Percentiles rank a stretch among this genome's conserved stretches.
These are phyloP conservation scores for Sebastes steindachneri DNA, from an alignment of 2,797 vertebrate species.

Conservation along the genomic window DNA sequence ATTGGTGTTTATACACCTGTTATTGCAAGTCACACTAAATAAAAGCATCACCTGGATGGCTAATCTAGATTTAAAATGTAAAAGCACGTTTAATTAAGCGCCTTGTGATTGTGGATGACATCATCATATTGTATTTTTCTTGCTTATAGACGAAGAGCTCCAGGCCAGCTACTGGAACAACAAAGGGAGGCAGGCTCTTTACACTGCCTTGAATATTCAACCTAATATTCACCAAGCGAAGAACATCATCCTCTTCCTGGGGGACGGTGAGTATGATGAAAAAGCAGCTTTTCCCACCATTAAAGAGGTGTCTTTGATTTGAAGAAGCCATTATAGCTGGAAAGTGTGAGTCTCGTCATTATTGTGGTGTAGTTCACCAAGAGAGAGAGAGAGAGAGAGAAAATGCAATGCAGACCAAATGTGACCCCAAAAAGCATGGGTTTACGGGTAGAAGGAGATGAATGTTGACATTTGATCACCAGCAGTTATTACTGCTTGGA, in stretches of 20 bases:
- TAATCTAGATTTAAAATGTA: not conserved
- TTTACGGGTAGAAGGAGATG: not conserved
- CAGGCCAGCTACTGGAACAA: constrained; percentile 83
- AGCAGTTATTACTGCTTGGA: constrained; percentile 10
- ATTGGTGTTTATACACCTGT: not conserved
- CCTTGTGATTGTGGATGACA: not conserved
- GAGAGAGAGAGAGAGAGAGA: not conserved
- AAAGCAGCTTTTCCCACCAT: not conserved
- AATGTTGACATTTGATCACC: constrained; percentile 17
- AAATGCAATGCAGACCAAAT: not conserved
- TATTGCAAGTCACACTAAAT: not conserved
- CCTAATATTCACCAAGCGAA: constrained; percentile 74
- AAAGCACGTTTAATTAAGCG: not conserved
- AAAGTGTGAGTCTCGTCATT: not conserved
- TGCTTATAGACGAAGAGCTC: constrained; percentile 75
- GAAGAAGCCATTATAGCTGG: not conserved
- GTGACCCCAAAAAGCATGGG: not conserved
- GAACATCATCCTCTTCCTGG: constrained; percentile 86
- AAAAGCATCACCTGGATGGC: not conserved
- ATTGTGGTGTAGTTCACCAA: not conserved
- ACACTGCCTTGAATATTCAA: constrained; percentile 70
- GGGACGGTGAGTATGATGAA: constrained; percentile 81
- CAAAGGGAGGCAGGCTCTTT: constrained; percentile 74
- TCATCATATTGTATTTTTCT: not conserved
- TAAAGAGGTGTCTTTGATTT: not conserved